Percentiles rank a stretch among this genome's conserved stretches.
Conservation (phyloP, 2,113 vertebrate genomes). For the Vulpes lagopus region DNA sequence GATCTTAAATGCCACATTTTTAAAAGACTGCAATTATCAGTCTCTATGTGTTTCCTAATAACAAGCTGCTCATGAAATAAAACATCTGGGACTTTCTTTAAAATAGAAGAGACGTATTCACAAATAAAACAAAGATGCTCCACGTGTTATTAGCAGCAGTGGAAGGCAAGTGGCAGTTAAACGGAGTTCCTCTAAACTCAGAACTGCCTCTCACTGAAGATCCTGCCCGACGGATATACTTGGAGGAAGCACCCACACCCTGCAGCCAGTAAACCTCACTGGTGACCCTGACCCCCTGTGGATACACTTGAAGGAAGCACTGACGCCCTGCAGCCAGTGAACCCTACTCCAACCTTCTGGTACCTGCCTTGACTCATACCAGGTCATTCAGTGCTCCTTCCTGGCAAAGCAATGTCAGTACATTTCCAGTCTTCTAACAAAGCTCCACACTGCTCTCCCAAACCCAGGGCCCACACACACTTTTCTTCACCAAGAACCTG, state of each 20-base stretch:
- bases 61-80: rapidly evolving
- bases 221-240: rapidly evolving
- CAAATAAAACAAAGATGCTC: neutral
- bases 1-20: neutral
- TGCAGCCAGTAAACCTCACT: neutral
- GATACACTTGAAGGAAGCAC: rapidly evolving
- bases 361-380: rapidly evolving
- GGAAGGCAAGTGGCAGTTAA: rapidly evolving
- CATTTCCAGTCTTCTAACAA: neutral
- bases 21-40: neutral
- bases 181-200: neutral
- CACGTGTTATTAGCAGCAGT: rapidly evolving
- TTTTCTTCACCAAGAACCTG: neutral
- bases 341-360: neutral
- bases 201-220: neutral
- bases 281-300: neutral
- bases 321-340: neutral
- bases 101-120: rapidly evolving
- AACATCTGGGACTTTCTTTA: neutral
- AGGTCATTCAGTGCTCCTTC: neutral
- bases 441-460: neutral
- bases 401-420: neutral
- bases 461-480: too few species aligned
- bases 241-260: rapidly evolving
- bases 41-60: too few species aligned